These are phyloP conservation scores for Zaprionus nigranus DNA, from an alignment of 1,140 invertebrate genomes.

Conservation along the genomic window DNA sequence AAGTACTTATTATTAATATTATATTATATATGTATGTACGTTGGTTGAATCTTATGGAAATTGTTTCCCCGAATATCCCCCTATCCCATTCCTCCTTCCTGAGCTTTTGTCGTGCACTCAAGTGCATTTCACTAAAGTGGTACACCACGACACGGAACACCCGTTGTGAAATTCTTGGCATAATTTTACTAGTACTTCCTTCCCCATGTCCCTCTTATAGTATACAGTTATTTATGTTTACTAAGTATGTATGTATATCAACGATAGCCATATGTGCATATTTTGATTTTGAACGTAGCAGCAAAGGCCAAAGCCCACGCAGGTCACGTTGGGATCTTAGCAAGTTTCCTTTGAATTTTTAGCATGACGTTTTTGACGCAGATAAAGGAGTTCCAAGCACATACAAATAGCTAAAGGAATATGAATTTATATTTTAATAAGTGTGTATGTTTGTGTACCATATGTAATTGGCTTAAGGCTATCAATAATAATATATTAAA, in stretches of 20 bases:
- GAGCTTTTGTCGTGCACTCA: constrained; percentile 14
- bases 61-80: constrained; percentile 24
- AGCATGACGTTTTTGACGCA: neutral
- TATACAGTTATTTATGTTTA: constrained; percentile 1
- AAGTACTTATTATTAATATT: constrained; percentile 23
- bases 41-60: constrained; percentile 50
- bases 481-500: too few relatives aligned
- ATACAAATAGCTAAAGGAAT: neutral
- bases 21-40: constrained; percentile 13
- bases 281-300: constrained; percentile 51
- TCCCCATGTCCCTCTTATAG: neutral
- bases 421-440: neutral
- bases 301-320: constrained; percentile 45
- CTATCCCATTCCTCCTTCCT: neutral
- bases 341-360: constrained; percentile 43
- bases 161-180: constrained; percentile 33
- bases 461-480: too few relatives aligned
- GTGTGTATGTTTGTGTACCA: too few relatives aligned
- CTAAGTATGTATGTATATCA: neutral
- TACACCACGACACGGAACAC: constrained; percentile 38
- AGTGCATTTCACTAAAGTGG: constrained; percentile 42
- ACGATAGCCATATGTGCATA: constrained; percentile 31
- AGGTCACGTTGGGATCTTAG: constrained; percentile 29
- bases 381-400: constrained; percentile 1
- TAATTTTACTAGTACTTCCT: constrained; percentile 31